Evolutionary conservation across 2,113 vertebrate genomes (phyloP).

Genomic region (Pseudopipra pipra): DNA sequence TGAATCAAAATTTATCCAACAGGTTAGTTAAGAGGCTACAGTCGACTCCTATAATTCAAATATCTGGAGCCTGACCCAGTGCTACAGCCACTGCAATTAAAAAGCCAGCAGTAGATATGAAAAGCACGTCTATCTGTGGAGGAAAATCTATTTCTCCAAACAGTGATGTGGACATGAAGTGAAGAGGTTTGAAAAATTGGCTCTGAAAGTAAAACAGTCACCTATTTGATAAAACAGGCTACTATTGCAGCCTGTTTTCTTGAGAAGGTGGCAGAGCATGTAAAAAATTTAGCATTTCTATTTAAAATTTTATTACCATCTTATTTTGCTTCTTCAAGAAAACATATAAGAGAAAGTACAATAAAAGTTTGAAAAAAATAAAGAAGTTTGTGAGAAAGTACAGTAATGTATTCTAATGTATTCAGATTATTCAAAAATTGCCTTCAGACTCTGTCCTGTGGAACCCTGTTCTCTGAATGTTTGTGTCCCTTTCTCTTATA

Average conservation of each 20-base stretch:
- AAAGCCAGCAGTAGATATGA: not conserved
- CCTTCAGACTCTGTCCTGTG: not conserved
- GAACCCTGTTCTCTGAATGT: not conserved
- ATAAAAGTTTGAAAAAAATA: not conserved
- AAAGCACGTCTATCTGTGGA: slow-evolving; percentile 1
- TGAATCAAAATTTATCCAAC: slow-evolving; percentile 53
- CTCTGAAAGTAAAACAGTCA: slow-evolving; percentile 33
- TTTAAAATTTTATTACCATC: slow-evolving; percentile 40
- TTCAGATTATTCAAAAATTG: slow-evolving; percentile 21
- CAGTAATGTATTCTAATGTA: not conserved
- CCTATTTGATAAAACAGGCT: slow-evolving; percentile 19
- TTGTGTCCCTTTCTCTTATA: not conserved
- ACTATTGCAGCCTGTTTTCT: slow-evolving; percentile 7
- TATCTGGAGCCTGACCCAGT: slow-evolving; percentile 15
- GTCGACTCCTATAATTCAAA: slow-evolving; percentile 36
- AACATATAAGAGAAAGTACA: not conserved
- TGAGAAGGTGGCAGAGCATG: not conserved
- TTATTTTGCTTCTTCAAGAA: slow-evolving; percentile 55
- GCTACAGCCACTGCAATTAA: not conserved
- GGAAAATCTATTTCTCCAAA: slow-evolving; percentile 45
- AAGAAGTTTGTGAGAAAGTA: not conserved
- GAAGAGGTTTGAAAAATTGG: slow-evolving; percentile 45
- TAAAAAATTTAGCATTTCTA: slow-evolving; percentile 15
- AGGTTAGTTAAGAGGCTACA: slow-evolving; percentile 30
- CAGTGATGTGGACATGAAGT: slow-evolving; percentile 30